Evolutionary conservation across 2,797 vertebrate species (phyloP).

Genomic region (Scolopax rusticola): DNA sequence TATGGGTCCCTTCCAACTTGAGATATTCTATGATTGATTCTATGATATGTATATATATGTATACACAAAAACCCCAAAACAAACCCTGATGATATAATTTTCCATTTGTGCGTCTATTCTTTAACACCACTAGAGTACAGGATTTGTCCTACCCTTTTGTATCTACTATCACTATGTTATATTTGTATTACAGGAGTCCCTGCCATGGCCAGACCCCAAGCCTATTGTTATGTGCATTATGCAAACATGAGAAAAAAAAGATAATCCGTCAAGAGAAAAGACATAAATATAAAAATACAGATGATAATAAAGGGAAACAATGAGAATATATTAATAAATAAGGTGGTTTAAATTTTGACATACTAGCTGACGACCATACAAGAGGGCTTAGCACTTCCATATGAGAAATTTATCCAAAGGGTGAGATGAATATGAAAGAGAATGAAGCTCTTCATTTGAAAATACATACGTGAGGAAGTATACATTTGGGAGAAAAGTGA

Average conservation of each 20-base stretch:
- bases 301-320: neutral
- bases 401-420: neutral
- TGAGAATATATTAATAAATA: neutral
- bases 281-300: neutral
- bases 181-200: neutral
- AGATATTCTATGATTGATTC: neutral
- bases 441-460: neutral
- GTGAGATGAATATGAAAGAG: neutral
- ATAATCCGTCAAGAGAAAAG: neutral
- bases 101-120: neutral
- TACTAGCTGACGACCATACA: neutral
- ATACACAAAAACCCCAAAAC: rapidly evolving
- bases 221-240: neutral
- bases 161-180: neutral
- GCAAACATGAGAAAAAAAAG: neutral
- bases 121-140: neutral
- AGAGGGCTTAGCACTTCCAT: neutral
- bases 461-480: neutral
- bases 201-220: neutral
- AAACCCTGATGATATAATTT: neutral
- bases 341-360: neutral
- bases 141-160: neutral
- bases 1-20: neutral
- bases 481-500: neutral
- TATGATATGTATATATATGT: neutral